Percentiles rank a stretch among this genome's conserved stretches.
Evolutionary conservation across 2,888 invertebrate species (phyloP).

Genomic region (Pollenia angustigena): DNA sequence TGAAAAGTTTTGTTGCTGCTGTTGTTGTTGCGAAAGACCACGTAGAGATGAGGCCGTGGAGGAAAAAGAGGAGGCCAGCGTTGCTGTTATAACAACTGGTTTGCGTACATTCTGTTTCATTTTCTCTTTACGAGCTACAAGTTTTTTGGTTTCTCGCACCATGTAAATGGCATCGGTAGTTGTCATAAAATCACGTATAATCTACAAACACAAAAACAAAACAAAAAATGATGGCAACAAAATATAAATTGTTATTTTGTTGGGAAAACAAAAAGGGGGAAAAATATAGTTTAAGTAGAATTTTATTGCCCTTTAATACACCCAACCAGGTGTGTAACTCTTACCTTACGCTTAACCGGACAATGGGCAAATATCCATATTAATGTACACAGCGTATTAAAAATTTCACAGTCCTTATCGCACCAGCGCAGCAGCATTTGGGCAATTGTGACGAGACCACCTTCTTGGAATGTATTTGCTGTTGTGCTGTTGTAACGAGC

Average conservation of each 20-base stretch:
- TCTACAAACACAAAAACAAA: constrained; percentile 76
- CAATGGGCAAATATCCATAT: constrained; percentile 87
- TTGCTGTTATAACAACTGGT: constrained; percentile 61
- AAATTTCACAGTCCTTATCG: constrained; percentile 87
- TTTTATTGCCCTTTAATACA: constrained; percentile 49
- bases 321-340: constrained; percentile 30
- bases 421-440: constrained; percentile 88
- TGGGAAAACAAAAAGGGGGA: neutral
- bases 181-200: constrained; percentile 83
- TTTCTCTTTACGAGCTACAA: constrained; percentile 84
- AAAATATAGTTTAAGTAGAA: constrained; percentile 26
- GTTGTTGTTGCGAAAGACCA: constrained; percentile 45
- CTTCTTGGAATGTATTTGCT: constrained; percentile 86
- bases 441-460: constrained; percentile 86
- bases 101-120: constrained; percentile 83
- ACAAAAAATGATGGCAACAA: neutral
- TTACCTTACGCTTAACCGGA: constrained; percentile 81
- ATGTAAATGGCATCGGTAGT: constrained; percentile 83
- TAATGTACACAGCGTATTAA: constrained; percentile 88
- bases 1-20: constrained; percentile 76
- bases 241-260: neutral
- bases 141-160: constrained; percentile 83
- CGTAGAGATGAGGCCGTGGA: constrained; percentile 59
- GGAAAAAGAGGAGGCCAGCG: neutral
- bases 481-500: constrained; percentile 87